These are phyloP conservation scores for Priocnemis perturbator DNA, from an alignment of 2,888 invertebrate species.

Conservation along the genomic window DNA sequence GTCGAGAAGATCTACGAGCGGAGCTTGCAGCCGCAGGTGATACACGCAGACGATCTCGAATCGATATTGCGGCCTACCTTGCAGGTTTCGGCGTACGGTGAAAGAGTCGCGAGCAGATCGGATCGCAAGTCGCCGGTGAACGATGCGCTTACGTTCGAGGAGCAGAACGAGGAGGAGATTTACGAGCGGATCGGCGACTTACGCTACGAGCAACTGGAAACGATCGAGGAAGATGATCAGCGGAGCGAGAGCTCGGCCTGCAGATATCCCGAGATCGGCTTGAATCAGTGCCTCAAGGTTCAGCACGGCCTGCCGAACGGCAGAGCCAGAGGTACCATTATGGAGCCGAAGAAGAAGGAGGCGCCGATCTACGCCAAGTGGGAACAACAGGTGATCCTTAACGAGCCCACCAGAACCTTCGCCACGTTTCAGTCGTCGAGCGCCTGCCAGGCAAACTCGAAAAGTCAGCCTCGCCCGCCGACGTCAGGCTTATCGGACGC, in stretches of 20 bases:
- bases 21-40: slow-evolving; percentile 62
- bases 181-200: slow-evolving; percentile 44
- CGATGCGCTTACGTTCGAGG: slow-evolving; percentile 25
- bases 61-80: slow-evolving; percentile 59
- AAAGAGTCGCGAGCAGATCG: slow-evolving; percentile 32
- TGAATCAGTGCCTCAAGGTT: slow-evolving; percentile 51
- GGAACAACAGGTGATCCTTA: slow-evolving; percentile 38
- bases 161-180: slow-evolving; percentile 37
- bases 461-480: slow-evolving; percentile 17
- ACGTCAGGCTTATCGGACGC: slow-evolving; percentile 17
- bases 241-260: slow-evolving; percentile 45
- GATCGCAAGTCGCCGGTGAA: slow-evolving; percentile 35
- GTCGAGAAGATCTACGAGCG: slow-evolving; percentile 67
- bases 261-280: slow-evolving; percentile 56
- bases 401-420: slow-evolving; percentile 54
- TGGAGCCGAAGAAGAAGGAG: slow-evolving; percentile 32
- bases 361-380: slow-evolving; percentile 30
- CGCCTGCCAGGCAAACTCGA: slow-evolving; percentile 24
- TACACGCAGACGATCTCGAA: slow-evolving; percentile 66
- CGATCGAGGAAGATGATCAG: slow-evolving; percentile 52
- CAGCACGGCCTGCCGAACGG: slow-evolving; percentile 48
- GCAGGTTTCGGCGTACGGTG: slow-evolving; percentile 64
- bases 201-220: slow-evolving; percentile 54
- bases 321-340: slow-evolving; percentile 30
- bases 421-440: slow-evolving; percentile 53